Percentiles rank a stretch among this genome's conserved stretches.
phyloP scores from a whole-genome alignment of 2,113 vertebrate genomes.

The Esox niger region DNA sequence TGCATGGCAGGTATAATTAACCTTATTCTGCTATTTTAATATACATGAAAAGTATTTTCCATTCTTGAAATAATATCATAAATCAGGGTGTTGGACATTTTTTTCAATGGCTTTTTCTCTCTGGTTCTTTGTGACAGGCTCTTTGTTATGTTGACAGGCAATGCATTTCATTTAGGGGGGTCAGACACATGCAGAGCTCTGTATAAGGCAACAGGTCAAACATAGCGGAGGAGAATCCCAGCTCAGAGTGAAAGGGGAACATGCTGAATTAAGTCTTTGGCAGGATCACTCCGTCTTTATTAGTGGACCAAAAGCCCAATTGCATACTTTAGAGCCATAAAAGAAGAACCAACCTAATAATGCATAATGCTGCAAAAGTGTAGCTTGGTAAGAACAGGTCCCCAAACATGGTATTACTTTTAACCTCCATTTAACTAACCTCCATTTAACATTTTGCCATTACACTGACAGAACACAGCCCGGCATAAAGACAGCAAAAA shows the following conservation, averaged over 20 bases:
- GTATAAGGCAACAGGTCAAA: no score
- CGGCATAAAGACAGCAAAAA: slow-evolving; percentile 30
- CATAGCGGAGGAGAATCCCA: background rate
- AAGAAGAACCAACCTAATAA: background rate
- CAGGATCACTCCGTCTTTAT: background rate
- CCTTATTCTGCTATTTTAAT: no score
- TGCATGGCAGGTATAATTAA: background rate
- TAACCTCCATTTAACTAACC: slow-evolving; percentile 20
- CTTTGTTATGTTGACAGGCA: no score
- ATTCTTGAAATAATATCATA: no score
- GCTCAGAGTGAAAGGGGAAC: background rate
- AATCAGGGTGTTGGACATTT: no score
- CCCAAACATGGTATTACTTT: background rate
- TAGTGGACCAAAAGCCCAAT: background rate
- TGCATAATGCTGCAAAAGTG: background rate
- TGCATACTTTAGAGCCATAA: background rate
- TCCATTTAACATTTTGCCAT: slow-evolving; percentile 11
- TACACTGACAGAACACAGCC: slow-evolving; percentile 17
- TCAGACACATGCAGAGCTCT: no score
- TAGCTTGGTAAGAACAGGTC: background rate
- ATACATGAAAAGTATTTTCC: no score
- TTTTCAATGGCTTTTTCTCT: no score
- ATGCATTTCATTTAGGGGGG: no score
- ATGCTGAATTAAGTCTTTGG: background rate
- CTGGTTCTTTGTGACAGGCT: no score